Percentiles rank a stretch among this genome's conserved stretches.
These are phyloP conservation scores for Diachasma alloeum DNA, from an alignment of 1,140 invertebrate species.

Conservation along the genomic window DNA sequence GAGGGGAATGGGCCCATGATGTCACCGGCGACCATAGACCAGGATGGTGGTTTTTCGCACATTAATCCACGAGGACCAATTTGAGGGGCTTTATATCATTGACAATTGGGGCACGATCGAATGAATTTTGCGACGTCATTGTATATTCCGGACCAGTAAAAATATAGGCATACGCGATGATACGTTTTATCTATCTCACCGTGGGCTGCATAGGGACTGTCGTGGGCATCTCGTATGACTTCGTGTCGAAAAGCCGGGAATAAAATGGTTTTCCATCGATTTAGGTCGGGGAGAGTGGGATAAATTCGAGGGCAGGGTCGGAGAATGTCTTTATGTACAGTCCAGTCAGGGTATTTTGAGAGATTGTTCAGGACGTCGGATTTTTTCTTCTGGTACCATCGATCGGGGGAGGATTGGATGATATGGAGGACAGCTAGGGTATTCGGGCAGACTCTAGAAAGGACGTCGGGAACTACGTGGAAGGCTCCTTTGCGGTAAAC, in stretches of 20 bases:
- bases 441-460: too few relatives aligned
- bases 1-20: conserved; percentile 59
- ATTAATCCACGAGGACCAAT: conserved; percentile 44
- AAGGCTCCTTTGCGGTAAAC: too few relatives aligned
- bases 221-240: conserved; percentile 35
- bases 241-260: not conserved
- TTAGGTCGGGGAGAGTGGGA: too few relatives aligned
- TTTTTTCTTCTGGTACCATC: too few relatives aligned
- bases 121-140: conserved; percentile 26
- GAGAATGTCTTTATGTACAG: not conserved
- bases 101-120: conserved; percentile 36
- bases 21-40: conserved; percentile 53
- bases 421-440: too few relatives aligned
- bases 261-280: not conserved
- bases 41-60: conserved; percentile 43
- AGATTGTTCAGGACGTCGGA: too few relatives aligned
- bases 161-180: not conserved
- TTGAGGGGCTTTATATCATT: conserved; percentile 45
- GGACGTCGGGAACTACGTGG: too few relatives aligned
- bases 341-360: not conserved
- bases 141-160: conserved; percentile 24
- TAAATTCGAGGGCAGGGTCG: too few relatives aligned
- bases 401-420: too few relatives aligned
- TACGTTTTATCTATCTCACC: too few relatives aligned
- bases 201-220: too few relatives aligned